Evolutionary conservation across 2,113 vertebrate genomes (phyloP), one percentile per base, ranked within the genome.

Genomic region (Ictalurus punctatus): DNA sequence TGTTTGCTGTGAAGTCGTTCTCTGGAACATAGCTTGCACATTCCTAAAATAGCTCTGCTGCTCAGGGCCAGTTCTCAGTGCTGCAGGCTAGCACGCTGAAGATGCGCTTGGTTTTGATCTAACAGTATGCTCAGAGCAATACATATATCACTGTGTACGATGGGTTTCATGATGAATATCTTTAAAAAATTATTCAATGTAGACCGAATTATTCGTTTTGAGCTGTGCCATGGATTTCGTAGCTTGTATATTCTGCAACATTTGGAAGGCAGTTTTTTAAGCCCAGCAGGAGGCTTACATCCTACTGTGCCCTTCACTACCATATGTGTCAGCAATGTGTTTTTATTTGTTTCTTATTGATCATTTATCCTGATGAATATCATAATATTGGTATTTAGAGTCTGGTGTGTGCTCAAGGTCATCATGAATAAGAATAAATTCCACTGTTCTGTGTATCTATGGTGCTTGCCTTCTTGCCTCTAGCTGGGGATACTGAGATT

Each of bases 11-110:
- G 81, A 81, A 89, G 74, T 73, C 6, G 52, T 89, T 89, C 88
- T 84, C 52, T 80, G 59, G 86, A 90, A 86, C 85, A 90, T 40
- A 85, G 73, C 74, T 80, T 83, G 88, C 74, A 61, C 69, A 37
- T 84, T 83, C 89, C 56, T 87, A 87, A 90, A 87, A 90, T 87
- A 90, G 86, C 86, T 67, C 73, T 67, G 71, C 71, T 80, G 86
- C 89, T 87, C 67, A 69, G 71, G 79, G 86, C 86, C 88, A 86
- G 81, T 79, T 79, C 61, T 79, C 69, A 40, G 27, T 81, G 83
- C 88, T 89, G 83, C 61, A 89, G 74, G 88, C 88, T 81, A 59
- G 48, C 83, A 89, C 13, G 27, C 73, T 80, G 83, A 86, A 71
- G 83, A 89, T 71, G 63, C 27, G 67, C 59, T 89, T 40, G 73